Percentiles rank a stretch among this genome's conserved stretches.
These are phyloP conservation scores for Vanessa tameamea DNA, from an alignment of 1,140 invertebrate species.

Conservation along the genomic window DNA sequence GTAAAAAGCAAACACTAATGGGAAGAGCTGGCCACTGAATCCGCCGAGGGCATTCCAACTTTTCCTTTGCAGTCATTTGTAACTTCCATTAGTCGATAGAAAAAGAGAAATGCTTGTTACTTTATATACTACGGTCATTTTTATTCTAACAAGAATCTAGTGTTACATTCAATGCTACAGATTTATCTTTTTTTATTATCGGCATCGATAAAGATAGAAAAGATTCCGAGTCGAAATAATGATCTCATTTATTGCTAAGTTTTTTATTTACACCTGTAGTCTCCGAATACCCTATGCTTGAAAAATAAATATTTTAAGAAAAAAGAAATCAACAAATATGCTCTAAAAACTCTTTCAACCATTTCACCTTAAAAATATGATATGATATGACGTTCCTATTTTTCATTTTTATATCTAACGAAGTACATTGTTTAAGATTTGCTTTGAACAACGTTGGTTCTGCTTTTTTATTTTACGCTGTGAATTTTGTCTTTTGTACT, in stretches of 20 bases:
- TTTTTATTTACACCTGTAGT: too few species aligned
- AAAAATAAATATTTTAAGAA: too few species aligned
- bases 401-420: constrained; percentile 15
- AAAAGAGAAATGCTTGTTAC: constrained; percentile 25
- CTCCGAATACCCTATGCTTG: too few species aligned
- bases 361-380: too few species aligned
- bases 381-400: constrained; percentile 2
- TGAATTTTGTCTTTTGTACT: constrained; percentile 1
- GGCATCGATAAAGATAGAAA: too few species aligned
- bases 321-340: too few species aligned
- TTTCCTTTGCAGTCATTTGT: constrained; percentile 30
- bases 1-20: constrained; percentile 16
- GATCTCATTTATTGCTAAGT: too few species aligned
- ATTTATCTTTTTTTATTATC: neutral
- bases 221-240: too few species aligned
- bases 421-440: constrained; percentile 7
- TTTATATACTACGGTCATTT: constrained; percentile 7
- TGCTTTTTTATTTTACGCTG: constrained; percentile 3
- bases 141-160: constrained; percentile 6
- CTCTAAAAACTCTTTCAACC: too few species aligned
- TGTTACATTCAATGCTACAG: neutral
- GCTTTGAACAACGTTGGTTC: constrained; percentile 1
- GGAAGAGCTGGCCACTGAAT: constrained; percentile 21
- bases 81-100: constrained; percentile 16
- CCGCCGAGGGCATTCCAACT: constrained; percentile 25